Evolutionary conservation across 2,888 invertebrate species (phyloP), one percentile per base, ranked within the genome.

Genomic region (Gymnoscelis rufifasciata): DNA sequence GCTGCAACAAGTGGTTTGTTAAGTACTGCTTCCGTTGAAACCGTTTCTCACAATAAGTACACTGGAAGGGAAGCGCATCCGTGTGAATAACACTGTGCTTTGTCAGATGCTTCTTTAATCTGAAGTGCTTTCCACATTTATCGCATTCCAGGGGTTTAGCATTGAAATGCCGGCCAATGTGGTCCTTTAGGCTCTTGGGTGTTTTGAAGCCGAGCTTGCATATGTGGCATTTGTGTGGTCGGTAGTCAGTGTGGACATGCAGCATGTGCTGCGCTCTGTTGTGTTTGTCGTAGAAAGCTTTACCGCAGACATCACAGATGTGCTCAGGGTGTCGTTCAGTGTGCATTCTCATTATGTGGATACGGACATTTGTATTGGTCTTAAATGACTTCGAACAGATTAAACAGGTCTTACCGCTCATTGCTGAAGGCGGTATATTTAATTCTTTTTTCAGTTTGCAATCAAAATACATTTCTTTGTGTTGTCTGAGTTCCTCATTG

Each of bases 11-110:
- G 14, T 42, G 47, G 24, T 38, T 80, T 55, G 29, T 83, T 88
- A 10, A 75, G 78, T 3, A 88, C 87, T 59, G 46, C 19, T 46
- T 46, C 7, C 46, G n/a, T 6, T 90, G 84, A 62, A 93, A 94
- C 40, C 89, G 80, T 75, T 93, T 93, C 2, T 91, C 90, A 60
- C 94, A 94, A 64, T 90, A 91, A 55, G 90, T 90, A 61, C 94
- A 94, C 5, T 90, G 84, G 61, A 91, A 92, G 0, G 93, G 94
- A 88, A 92, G 90, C 5, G 90, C 91, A 3, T 93, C 93, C 0
- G 93, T 93, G 59, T 94, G 94, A 37, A 92, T 92, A 38, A 93
- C 88, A 49, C 90, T 89, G 65, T 94, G 94, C 28, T 92, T 91
- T 27, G 89, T 83, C 27, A 93, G 74, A 10, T 75, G 73, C 10